Evolutionary conservation across 1,140 invertebrate species (phyloP), one percentile per base, ranked within the genome.

Genomic region (Drosophila dunni): DNA sequence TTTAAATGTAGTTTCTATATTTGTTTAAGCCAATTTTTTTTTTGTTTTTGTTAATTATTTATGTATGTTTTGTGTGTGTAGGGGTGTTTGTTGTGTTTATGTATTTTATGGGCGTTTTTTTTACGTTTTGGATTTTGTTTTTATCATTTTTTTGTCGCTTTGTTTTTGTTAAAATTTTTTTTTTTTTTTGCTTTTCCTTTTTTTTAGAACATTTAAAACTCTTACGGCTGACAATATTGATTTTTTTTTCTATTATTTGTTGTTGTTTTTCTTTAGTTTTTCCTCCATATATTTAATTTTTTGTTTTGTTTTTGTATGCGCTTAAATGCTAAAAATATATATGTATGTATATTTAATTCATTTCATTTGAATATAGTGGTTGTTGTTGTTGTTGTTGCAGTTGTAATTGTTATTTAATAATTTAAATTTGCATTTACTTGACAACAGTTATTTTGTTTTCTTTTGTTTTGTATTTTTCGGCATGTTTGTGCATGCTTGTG

Each of bases 251-350:
- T 50, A 20, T 63, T 51, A 15, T 29, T 29, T 29, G 24, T 29
- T 29, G 24, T 29, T 29, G 24, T 6, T 29, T 29, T 29, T 29
- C 24, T 6, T 29, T 29, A 5, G 24, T 6, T 29, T 29, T 29
- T 29, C 24, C 24, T 29, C 6, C 24, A 29, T 29, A 29, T 5
- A 20, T 53, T 60, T 45, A 11, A 58, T 45, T 29, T 60, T 75
- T 56, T 24, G 44, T 15, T 69, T 54, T 53, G 8, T 4, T 54
- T 54, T 56, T 56, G 53, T 56, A 34, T 46, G 29, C 33, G 44
- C 57, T 69, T 74, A 68, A 42, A 73, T 73, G 64, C 60, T 71
- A 65, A 66, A 66, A 61, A 73, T 67, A 57, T 69, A 56, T 74
- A 48, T 69, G 29, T 63, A 42, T 40, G 46, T 62, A 61, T 79